phyloP scores from a whole-genome alignment of 2,888 invertebrate species.

The Euplexia lucipara region DNA sequence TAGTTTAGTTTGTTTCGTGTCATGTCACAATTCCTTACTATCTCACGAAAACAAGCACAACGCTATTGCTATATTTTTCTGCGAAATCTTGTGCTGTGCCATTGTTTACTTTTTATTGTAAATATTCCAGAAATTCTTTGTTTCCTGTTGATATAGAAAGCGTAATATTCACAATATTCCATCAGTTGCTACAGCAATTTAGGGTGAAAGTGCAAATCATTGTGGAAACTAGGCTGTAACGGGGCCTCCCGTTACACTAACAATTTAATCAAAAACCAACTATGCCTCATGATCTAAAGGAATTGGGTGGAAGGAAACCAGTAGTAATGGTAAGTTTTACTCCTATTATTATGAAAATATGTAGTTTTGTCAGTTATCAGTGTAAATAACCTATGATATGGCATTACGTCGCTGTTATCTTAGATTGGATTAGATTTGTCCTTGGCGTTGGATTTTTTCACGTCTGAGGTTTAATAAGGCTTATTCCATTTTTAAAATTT shows the following conservation, averaged over 20 bases:
- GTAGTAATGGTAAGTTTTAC: conserved; percentile 79
- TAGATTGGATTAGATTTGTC: conserved; percentile 14
- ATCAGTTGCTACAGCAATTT: not conserved
- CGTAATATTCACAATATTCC: conserved; percentile 2
- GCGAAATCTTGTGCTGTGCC: conserved; percentile 4
- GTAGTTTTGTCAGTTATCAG: not conserved
- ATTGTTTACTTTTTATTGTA: conserved; percentile 48
- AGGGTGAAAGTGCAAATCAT: conserved; percentile 42
- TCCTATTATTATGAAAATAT: not conserved
- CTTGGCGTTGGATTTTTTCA: conserved; percentile 37
- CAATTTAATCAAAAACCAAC: conserved; percentile 71
- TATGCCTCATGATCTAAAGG: conserved; percentile 90
- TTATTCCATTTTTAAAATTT: not conserved
- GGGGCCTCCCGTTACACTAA: conserved; percentile 71
- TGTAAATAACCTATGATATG: conserved; percentile 13
- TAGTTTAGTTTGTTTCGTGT: too few species aligned
- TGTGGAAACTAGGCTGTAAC: conserved; percentile 64
- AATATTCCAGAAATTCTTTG: conserved; percentile 16
- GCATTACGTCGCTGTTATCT: conserved; percentile 17
- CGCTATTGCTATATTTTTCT: conserved; percentile 38
- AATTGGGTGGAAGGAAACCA: conserved; percentile 86
- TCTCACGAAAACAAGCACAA: not conserved
- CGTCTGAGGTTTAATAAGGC: conserved; percentile 4
- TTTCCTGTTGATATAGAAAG: not conserved
- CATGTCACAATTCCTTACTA: too few species aligned